Evolutionary conservation across 2,113 vertebrate species (phyloP), one percentile per base, ranked within the genome.

Genomic region (Platanista minor): DNA sequence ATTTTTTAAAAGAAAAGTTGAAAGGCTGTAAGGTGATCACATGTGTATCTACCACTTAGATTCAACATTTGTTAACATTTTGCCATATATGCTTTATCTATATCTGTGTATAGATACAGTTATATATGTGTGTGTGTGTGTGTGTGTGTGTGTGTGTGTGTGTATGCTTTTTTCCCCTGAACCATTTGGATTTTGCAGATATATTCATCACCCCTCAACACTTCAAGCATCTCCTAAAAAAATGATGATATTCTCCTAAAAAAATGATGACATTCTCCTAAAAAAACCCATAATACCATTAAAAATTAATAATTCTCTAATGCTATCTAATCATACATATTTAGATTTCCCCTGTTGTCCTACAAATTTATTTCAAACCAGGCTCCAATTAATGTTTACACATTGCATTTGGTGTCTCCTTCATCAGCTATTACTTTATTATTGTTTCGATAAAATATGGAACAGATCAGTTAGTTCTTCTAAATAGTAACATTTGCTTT

Each of bases 291-390:
- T 89, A 74, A 72, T 92, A 36, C 21, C n/a, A 62, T 46, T 62
- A 75, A 72, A 88, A 82, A 74, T 69, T 54, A 86, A 0, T 87
- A 90, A 83, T 87, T 93, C 21, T 41, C 46, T 62, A 87, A 49
- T 85, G 69, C 36, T 46, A 72, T 90, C 84, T 89, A 71, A 91
- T 81, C 21, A 49, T 59, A 8, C 59, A 69, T 91, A 64, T 90
- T 97, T 86, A 67, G 21, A 77, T 86, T 81, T 95, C n/a, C 29
- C 18, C 31, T 39, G 31, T 72, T 89, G 39, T 62, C 25, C 25
- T 89, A 14, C 72, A 93, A 27, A 86, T 90, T 97, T 87, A 96
- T 97, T 96, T 90, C 23, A 71, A 94, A 84, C 61, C 21, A 97
- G 43, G 31, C 85, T 93, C n/a, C 66, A 94, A 10, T 43, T 90